phyloP scores from a whole-genome alignment of 2,113 vertebrate genomes.

The Acinonyx jubatus region DNA sequence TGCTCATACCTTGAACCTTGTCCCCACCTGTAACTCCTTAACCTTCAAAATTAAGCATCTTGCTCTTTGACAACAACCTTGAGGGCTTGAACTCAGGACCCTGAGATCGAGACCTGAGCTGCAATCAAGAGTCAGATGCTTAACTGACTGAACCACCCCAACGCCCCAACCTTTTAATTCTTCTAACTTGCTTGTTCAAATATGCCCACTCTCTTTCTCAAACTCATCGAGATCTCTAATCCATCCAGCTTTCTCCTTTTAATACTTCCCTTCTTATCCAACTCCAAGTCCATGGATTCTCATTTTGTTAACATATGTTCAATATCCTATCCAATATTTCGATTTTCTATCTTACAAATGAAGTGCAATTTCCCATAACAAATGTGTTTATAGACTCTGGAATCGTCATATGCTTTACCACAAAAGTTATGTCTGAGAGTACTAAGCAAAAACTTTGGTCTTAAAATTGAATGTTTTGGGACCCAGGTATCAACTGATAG shows the following conservation, averaged over 20 bases:
- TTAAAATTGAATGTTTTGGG: not conserved
- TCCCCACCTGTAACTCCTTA: not conserved
- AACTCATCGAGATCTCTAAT: not conserved
- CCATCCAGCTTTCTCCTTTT: not conserved
- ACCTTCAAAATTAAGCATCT: slow-evolving; percentile 6
- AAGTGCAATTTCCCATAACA: not conserved
- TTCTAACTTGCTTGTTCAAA: slow-evolving; percentile 20
- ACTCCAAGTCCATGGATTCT: not conserved
- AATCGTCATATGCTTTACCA: not conserved
- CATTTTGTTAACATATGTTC: not conserved
- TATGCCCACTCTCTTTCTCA: slow-evolving; percentile 8
- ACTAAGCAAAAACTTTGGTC: not conserved
- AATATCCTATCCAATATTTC: not conserved
- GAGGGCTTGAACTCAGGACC: too few species aligned
- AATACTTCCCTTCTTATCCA: not conserved
- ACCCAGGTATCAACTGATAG: not conserved
- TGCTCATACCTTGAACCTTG: not conserved
- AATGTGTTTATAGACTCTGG: not conserved
- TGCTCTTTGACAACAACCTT: not conserved
- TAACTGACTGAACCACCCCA: too few species aligned
- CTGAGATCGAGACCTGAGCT: too few species aligned
- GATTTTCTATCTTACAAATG: not conserved
- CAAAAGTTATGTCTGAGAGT: not conserved
- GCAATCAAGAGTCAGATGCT: too few species aligned
- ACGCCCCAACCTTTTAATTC: not conserved